Conservation (phyloP, 2,113 vertebrate genomes). For the Brachionichthys hirsutus region DNA sequence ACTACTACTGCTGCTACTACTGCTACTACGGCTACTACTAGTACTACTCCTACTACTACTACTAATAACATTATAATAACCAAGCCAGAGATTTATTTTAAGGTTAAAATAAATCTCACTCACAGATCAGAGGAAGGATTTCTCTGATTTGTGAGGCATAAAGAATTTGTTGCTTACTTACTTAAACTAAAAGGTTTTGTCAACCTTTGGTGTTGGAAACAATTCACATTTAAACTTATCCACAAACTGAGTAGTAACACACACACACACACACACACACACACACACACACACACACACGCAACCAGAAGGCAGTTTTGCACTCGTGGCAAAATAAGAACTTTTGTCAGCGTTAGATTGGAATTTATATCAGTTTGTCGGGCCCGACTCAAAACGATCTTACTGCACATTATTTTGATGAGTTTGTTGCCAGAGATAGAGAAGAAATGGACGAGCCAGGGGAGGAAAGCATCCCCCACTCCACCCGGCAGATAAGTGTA, state of each 20-base stretch:
- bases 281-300: conserved; percentile 14
- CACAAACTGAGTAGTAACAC: too few species aligned
- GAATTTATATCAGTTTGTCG: conserved; percentile 83
- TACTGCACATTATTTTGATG: conserved; percentile 81
- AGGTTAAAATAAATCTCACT: too few species aligned
- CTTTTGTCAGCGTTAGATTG: conserved; percentile 78
- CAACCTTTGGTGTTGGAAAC: too few species aligned
- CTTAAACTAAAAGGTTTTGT: too few species aligned
- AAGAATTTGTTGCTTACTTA: too few species aligned
- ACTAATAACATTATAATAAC: conserved; percentile 12
- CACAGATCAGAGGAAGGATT: too few species aligned
- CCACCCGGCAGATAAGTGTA: conserved; percentile 76
- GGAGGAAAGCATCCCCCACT: conserved; percentile 73
- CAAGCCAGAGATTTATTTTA: too few species aligned
- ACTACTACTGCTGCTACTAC: too few species aligned
- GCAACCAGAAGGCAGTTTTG: conserved; percentile 38
- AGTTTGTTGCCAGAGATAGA: conserved; percentile 81
- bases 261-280: conserved; percentile 12
- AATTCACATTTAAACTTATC: too few species aligned
- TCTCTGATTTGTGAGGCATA: too few species aligned
- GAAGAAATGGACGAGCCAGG: conserved; percentile 72
- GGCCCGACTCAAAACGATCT: conserved; percentile 78
- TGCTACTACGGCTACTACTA: too few species aligned
- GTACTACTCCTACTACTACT: too few species aligned
- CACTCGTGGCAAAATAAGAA: conserved; percentile 80